Base-by-base conservation (phyloP, 2,113 vertebrate genomes). In the Ciconia boyciana region DNA sequence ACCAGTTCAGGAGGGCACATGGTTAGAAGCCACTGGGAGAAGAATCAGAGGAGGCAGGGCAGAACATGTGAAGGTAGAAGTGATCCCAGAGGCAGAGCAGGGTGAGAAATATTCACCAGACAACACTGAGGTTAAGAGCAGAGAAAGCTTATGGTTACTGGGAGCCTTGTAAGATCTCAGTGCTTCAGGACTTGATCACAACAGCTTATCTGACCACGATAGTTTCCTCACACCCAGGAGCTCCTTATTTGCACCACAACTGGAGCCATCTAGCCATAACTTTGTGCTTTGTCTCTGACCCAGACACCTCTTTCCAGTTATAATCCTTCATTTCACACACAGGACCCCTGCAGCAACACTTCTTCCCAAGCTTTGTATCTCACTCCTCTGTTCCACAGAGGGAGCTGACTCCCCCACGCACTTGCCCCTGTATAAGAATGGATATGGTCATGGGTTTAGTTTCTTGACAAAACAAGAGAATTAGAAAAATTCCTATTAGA, bases 401-500 rank as follows among this genome's bases (percentile, higher is more conserved):
- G 36, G 8, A 22, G 10, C 62, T 1, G 0, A 34, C 11, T 79
- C 32, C 26, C 13, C 3, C 36, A 22, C 1, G 2, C 8, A 17
- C 4, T 66, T 54, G 2, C 3, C 5, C 5, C 21, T 51, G 0
- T 26, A 13, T 36, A 36, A 75, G 51, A 41, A 32, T 49, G n/a
- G 13, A 19, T 68, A 28, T 13, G 46, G 16, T 54, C 15, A 28
- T 0, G 1, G 5, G 12, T 66, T 93, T 61, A 11, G 3, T 82
- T 85, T 83, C 61, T 36, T 76, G 66, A n/a, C 2, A 84, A 62
- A 84, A 70, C 4, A 78, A 74, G 18, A 62, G 4, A 66, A 62
- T 34, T 70, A 28, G 12, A 66, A 77, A 74, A 61, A 28, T 16
- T 39, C 8, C 25, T 78, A 10, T 16, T 62, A 92, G 3, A 54